These are phyloP conservation scores for Apamea sordens DNA, from an alignment of 2,888 invertebrate species.

Conservation along the genomic window DNA sequence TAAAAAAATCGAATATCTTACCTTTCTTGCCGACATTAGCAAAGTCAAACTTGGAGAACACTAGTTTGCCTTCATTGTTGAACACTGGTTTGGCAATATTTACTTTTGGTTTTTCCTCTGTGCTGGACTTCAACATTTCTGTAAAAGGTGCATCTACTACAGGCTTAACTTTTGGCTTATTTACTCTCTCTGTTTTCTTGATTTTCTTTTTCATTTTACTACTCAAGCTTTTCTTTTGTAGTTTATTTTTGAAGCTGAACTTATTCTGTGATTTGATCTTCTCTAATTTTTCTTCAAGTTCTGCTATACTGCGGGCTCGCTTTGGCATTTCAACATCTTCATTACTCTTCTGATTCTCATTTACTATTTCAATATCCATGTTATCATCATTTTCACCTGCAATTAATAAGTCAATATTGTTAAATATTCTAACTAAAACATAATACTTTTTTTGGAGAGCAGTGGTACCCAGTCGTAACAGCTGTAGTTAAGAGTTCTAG, in stretches of 20 bases:
- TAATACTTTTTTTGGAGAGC: background rate
- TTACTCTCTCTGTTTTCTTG: constrained; percentile 90
- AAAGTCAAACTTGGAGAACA: constrained; percentile 98
- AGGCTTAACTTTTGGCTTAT: constrained; percentile 78
- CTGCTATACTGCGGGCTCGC: constrained; percentile 91
- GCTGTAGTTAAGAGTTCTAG: too few species aligned
- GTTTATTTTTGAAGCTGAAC: constrained; percentile 91
- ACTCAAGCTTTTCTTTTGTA: constrained; percentile 92
- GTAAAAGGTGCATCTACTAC: constrained; percentile 67
- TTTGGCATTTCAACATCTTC: constrained; percentile 78
- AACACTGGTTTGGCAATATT: constrained; percentile 93
- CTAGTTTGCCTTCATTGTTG: constrained; percentile 96
- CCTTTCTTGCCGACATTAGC: constrained; percentile 92
- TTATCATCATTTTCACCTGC: constrained; percentile 83
- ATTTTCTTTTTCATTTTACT: constrained; percentile 92
- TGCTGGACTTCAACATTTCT: constrained; percentile 67
- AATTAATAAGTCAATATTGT: constrained; percentile 46
- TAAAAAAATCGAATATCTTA: constrained; percentile 62
- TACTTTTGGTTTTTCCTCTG: constrained; percentile 78
- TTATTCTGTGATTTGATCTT: constrained; percentile 91
- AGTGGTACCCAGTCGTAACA: too few species aligned
- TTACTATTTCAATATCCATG: constrained; percentile 81
- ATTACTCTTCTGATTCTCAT: constrained; percentile 71
- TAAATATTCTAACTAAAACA: background rate
- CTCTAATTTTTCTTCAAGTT: constrained; percentile 91